Base-by-base conservation (phyloP, 2,113 vertebrate genomes). In the Phodopus roborovskii region DNA sequence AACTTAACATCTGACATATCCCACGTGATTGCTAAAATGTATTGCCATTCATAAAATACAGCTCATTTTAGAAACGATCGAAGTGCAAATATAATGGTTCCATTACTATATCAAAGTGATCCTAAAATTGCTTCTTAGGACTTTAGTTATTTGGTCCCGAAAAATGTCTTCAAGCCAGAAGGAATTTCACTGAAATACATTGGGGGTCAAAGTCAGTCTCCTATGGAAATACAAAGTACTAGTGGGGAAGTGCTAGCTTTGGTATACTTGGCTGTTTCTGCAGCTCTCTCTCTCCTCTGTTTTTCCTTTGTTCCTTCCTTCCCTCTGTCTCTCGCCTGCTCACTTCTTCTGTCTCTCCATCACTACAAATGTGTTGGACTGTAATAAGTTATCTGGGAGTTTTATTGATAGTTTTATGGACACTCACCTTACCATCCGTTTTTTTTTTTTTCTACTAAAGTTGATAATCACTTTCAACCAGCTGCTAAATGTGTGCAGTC, bases 11-110 rank as follows among this genome's bases (percentile, higher is more conserved):
- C 78, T 89, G 39, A 85, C 83, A 22, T 92, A 74, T 92, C 92
- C 77, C 62, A 86, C 2, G 33, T 22, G 12, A 84, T 71, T 93
- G 50, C 74, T 71, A 30, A 86, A 88, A 91, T 30, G 11, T 71
- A 70, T 94, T 90, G 19, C 53, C 91, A 60, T 42, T 62, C 58
- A 77, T 90, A 84, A 95, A 96, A 26, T 26, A 93, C 58, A 64
- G 17, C 60, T 87, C 42, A 64, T 92, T 96, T 91, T 39, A 95
- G 78, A 91, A 62, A 48, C 2, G 84, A 88, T 94, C 64, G 68
- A 75, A 53, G 79, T 96, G 30, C 91, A 96, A 97, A 93, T n/a
- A 95, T 92, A 96, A 93, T 88, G 73, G 84, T 91, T 73, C 36
- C 42, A 93, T 96, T 89, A 85, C 50, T 91, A 45, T 45, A 90